Evolutionary conservation across 1,140 invertebrate genomes (phyloP), one percentile per base, ranked within the genome.

Genomic region (Wasmannia auropunctata): DNA sequence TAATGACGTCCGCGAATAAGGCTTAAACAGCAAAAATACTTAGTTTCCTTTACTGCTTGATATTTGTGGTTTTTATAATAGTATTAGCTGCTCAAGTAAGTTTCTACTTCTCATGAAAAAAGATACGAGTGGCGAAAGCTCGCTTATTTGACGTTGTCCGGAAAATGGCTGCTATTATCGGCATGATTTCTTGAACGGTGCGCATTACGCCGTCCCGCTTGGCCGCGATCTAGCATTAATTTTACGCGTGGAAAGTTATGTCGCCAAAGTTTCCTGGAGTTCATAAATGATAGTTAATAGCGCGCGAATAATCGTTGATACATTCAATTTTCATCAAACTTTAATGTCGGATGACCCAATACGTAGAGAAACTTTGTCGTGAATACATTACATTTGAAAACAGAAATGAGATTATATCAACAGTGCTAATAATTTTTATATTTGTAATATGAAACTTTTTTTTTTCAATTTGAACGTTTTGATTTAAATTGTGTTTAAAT

Each of bases 91-190:
- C 2, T 83, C 37, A 58, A 72, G 31, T 43, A 46, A 34, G 1
- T 83, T 56, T 46, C 37, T 56, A 58, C 7, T 49, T 0, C 16
- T 72, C 28, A 19, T 51, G 34, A 56, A 58, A 58, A 58, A 56
- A 70, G 22, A 22, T 10, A 58, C 25, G 37, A 43, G 51, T 43
- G 28, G 40, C 67, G 67, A 74, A 83, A 83, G 67, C 37, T 60
- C 19, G 51, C 56, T 60, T 58, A 46, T 83, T 22, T 37, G 51
- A 81, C 46, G 34, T 80, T 40, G 51, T 72, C 37, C 37, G 54
- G 67, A 83, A 83, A 83, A 72, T 74, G 56, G 37, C 31, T 5
- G 25, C 11, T 40, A 72, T 83, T 83, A 83, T 74, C n/a, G 67
- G 67, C 37, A 43, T 37, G 37, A 83, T 83, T 58, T 72, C 51